Conservation (phyloP, 1,140 invertebrate species). For the Latrodectus geometricus region DNA sequence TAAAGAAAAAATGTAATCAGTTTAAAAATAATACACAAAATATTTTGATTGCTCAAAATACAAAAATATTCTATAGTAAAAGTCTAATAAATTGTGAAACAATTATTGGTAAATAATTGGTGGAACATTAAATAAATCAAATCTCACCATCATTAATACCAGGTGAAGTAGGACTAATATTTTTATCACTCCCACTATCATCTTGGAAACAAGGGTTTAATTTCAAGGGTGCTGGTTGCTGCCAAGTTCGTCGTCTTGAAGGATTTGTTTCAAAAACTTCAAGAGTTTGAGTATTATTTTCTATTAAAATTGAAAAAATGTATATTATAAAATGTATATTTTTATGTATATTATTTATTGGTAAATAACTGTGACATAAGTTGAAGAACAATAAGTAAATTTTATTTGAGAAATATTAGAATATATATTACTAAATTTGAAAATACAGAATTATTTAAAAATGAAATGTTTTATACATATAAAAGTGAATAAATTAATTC, state of each 20-base stretch:
- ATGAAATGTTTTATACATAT: background rate
- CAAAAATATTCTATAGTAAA: too few species aligned
- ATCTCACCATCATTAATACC: conserved; percentile 24
- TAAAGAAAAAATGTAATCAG: too few species aligned
- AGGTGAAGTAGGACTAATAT: conserved; percentile 52
- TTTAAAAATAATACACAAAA: too few species aligned
- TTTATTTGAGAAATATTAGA: background rate
- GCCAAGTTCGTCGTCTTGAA: conserved; percentile 55
- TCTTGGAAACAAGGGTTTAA: conserved; percentile 32
- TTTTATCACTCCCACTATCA: conserved; percentile 45
- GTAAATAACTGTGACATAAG: too few species aligned
- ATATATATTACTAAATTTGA: too few species aligned
- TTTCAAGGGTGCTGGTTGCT: conserved; percentile 55
- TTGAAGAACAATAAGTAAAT: background rate
- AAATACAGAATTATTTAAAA: too few species aligned
- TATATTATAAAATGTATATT: background rate
- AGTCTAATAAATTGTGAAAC: too few species aligned
- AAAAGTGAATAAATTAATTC: background rate
- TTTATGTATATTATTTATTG: background rate
- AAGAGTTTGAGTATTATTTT: conserved; percentile 34
- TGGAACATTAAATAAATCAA: background rate
- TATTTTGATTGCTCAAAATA: too few species aligned
- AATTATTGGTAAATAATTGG: too few species aligned
- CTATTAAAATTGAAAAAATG: background rate
- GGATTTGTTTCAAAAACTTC: conserved; percentile 23